Conservation (phyloP, 2,888 invertebrate species). For the Chalcis sispes region DNA sequence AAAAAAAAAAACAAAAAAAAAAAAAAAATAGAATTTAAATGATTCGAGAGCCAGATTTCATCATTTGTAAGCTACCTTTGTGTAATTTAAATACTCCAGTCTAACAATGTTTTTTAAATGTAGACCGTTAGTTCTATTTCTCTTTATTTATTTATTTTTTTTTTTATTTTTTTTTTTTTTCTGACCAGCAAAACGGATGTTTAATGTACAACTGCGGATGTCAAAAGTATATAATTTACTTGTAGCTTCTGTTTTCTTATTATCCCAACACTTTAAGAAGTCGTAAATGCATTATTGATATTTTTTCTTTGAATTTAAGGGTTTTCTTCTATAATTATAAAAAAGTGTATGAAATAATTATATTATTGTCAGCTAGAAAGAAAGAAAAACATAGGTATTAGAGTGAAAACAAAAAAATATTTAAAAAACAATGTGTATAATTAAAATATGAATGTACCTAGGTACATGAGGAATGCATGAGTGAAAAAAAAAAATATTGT, state of each 20-base stretch:
- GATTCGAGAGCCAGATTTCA: constrained; percentile 23
- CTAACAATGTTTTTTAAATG: constrained; percentile 51
- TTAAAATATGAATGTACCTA: constrained; percentile 70
- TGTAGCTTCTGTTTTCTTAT: constrained; percentile 31
- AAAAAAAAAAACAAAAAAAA: no score
- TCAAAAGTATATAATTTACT: constrained; percentile 39
- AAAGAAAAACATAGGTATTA: constrained; percentile 61
- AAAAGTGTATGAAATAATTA: constrained; percentile 54
- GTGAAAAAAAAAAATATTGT: constrained; percentile 52
- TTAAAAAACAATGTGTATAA: constrained; percentile 70
- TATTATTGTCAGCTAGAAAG: constrained; percentile 56
- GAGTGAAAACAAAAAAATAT: constrained; percentile 66
- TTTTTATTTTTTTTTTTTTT: constrained; percentile 36
- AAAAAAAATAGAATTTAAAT: constrained; percentile 16
- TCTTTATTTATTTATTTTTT: constrained; percentile 17
- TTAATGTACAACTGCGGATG: constrained; percentile 36
- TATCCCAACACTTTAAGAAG: constrained; percentile 31
- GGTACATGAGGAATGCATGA: constrained; percentile 60
- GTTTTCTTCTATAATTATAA: constrained; percentile 56
- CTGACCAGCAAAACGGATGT: constrained; percentile 21
- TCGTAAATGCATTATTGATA: constrained; percentile 32
- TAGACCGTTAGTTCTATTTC: constrained; percentile 40
- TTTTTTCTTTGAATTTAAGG: constrained; percentile 41
- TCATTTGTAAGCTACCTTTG: constrained; percentile 32
- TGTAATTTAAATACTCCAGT: constrained; percentile 52